Percentiles rank a stretch among this genome's conserved stretches.
Conservation (phyloP, 2,797 vertebrate genomes). For the Acanthopagrus latus region DNA sequence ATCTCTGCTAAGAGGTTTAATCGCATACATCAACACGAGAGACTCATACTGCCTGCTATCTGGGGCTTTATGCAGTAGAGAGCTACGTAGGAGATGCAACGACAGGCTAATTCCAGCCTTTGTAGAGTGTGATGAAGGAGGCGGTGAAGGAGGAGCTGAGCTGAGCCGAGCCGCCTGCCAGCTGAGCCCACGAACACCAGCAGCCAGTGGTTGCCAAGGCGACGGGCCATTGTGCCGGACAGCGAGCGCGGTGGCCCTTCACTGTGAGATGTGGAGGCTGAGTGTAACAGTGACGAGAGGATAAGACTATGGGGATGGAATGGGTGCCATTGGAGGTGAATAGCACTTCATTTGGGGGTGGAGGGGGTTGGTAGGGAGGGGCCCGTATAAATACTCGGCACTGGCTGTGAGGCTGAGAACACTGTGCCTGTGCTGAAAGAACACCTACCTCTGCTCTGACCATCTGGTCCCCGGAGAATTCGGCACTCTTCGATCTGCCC, state of each 20-base stretch:
- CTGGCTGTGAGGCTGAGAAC: conserved; percentile 29
- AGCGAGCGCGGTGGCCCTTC: conserved; percentile 68
- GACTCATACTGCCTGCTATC: conserved; percentile 42
- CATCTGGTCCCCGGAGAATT: conserved; percentile 96
- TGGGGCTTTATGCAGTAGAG: conserved; percentile 62
- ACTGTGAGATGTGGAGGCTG: conserved; percentile 63
- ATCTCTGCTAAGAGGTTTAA: conserved; percentile 32
- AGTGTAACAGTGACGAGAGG: conserved; percentile 48
- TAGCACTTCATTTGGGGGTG: conserved; percentile 52
- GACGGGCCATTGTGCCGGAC: conserved; percentile 78
- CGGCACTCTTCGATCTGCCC: conserved; percentile 98
- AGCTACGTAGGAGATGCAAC: conserved; percentile 68
- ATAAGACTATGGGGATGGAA: conserved; percentile 60
- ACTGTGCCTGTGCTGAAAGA: conserved; percentile 23
- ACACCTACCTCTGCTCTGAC: conserved; percentile 96
- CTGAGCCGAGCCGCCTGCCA: conserved; percentile 75
- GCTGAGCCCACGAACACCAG: conserved; percentile 81
- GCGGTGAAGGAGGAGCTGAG: conserved; percentile 74
- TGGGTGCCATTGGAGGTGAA: conserved; percentile 66
- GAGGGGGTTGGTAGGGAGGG: conserved; percentile 45
- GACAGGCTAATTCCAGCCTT: conserved; percentile 80
- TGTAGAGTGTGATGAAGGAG: conserved; percentile 79
- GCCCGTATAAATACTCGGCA: conserved; percentile 55
- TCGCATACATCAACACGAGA: conserved; percentile 20
- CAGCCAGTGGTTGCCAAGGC: conserved; percentile 81